These are phyloP conservation scores for Galemys pyrenaicus DNA, from an alignment of 2,113 vertebrate genomes.

Conservation along the genomic window DNA sequence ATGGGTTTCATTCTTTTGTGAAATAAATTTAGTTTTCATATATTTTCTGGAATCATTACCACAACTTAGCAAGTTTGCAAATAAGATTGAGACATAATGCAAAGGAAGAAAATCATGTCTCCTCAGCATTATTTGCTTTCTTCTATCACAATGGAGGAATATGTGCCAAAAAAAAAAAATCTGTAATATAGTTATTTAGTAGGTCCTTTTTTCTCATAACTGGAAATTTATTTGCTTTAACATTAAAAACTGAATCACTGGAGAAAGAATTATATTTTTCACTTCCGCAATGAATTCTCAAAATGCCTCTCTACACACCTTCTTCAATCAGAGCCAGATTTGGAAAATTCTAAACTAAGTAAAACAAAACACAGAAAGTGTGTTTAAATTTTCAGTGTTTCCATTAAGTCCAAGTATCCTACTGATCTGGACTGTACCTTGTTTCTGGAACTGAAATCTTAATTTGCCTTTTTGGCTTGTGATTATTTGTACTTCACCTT, in stretches of 20 bases:
- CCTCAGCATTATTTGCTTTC: background rate
- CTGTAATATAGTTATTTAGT: background rate
- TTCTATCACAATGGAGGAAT: background rate
- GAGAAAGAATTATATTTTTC: constrained; percentile 53
- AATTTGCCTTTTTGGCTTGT: background rate
- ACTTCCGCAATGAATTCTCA: constrained; percentile 43
- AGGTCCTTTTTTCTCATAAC: constrained; percentile 44
- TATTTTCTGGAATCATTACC: background rate
- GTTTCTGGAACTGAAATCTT: constrained; percentile 49
- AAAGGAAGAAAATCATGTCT: background rate
- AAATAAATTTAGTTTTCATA: background rate
- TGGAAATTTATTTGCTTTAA: constrained; percentile 43
- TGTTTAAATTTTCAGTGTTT: constrained; percentile 64
- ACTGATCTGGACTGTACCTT: constrained; percentile 1
- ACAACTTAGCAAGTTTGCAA: background rate
- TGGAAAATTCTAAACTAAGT: constrained; percentile 59
- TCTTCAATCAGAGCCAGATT: constrained; percentile 52
- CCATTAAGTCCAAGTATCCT: constrained; percentile 2
- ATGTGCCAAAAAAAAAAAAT: background rate
- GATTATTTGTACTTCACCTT: background rate
- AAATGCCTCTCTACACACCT: constrained; percentile 11
- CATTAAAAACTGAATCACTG: constrained; percentile 23
- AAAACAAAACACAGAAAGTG: constrained; percentile 48
- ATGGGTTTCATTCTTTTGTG: background rate
- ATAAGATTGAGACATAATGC: background rate